These are phyloP conservation scores for Tokudaia tokunoshimensis DNA, from an alignment of 2,797 vertebrate species.

Conservation along the genomic window DNA sequence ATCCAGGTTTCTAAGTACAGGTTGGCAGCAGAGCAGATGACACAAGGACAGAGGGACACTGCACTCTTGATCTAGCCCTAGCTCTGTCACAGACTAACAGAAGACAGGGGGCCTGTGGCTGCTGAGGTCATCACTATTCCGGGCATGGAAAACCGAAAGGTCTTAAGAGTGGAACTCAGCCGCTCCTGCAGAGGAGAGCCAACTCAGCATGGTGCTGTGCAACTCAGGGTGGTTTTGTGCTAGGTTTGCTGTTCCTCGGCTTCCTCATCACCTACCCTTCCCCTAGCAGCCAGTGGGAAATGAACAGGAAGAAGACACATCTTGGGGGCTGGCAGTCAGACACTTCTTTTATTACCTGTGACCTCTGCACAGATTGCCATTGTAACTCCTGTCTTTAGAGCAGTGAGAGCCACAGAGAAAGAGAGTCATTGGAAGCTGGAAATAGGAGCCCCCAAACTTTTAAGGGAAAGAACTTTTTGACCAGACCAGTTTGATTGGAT, in stretches of 20 bases:
- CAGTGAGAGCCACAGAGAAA: not conserved
- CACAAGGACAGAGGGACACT: fast-evolving
- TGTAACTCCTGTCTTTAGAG: not conserved
- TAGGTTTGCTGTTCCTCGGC: not conserved
- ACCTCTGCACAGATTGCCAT: not conserved
- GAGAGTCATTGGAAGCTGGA: not conserved
- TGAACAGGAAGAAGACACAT: not conserved
- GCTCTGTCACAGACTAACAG: not conserved
- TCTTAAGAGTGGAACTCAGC: not conserved
- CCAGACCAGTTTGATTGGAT: slow-evolving; percentile 87
- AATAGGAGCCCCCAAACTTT: not conserved
- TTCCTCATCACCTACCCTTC: not conserved
- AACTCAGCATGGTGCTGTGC: not conserved
- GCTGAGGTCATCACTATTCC: not conserved
- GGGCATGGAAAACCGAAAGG: not conserved
- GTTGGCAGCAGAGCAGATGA: not conserved
- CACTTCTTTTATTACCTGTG: not conserved
- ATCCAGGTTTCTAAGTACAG: not conserved
- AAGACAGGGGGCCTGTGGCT: not conserved
- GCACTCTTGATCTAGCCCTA: fast-evolving
- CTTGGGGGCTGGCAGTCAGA: not conserved
- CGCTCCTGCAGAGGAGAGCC: not conserved
- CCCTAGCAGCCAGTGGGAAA: not conserved
- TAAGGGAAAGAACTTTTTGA: slow-evolving; percentile 83
- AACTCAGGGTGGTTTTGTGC: not conserved